Conservation (phyloP, 2,113 vertebrate species). For the Coracopsis vasa region DNA sequence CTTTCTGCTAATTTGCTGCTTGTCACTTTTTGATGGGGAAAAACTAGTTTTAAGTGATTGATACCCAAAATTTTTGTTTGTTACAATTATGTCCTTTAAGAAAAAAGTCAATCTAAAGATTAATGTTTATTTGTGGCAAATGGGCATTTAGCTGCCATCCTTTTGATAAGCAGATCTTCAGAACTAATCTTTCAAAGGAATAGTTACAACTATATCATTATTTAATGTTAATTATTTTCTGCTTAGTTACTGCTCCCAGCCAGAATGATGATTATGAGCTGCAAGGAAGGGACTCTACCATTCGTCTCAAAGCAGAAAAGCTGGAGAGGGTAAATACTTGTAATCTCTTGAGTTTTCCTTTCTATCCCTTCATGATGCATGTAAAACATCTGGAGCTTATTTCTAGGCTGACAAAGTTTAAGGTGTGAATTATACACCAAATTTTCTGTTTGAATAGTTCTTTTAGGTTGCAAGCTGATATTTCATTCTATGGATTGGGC, state of each 20-base stretch:
- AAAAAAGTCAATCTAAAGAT: not conserved
- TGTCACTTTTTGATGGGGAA: not conserved
- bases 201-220: slow-evolving; percentile 36
- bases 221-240: slow-evolving; percentile 46
- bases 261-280: slow-evolving; percentile 45
- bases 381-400: not conserved
- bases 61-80: not conserved
- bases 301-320: slow-evolving; percentile 80
- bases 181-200: slow-evolving; percentile 47
- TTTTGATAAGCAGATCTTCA: slow-evolving; percentile 41
- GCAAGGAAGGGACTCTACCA: slow-evolving; percentile 64
- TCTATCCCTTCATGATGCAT: not conserved
- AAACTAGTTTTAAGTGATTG: not conserved
- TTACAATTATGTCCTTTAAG: not conserved
- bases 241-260: slow-evolving; percentile 56
- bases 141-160: slow-evolving; percentile 51
- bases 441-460: not conserved
- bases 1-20: not conserved
- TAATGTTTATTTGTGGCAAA: slow-evolving; percentile 14
- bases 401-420: not conserved
- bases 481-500: not conserved
- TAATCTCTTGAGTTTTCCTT: not conserved
- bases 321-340: slow-evolving; percentile 82
- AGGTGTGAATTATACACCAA: not conserved
- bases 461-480: not conserved